These are phyloP conservation scores for Spongia lamella DNA, from an alignment of 37 sponge, comb jelly and placozoan genomes.

Conservation along the genomic window DNA sequence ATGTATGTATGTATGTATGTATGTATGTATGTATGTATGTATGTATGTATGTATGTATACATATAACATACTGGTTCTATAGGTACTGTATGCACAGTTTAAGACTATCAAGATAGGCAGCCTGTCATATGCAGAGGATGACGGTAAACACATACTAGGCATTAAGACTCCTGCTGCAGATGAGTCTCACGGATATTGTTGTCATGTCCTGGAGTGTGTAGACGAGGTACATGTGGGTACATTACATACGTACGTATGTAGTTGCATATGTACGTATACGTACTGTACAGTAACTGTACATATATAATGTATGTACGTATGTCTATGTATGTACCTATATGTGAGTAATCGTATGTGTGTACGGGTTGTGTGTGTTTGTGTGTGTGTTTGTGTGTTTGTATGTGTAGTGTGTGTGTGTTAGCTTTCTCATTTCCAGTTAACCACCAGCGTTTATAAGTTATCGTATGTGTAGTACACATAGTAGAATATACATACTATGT, in stretches of 20 bases:
- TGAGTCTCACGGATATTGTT: conserved; percentile 24
- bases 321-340: no score
- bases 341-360: no score
- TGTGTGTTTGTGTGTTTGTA: conserved; percentile 19
- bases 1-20: background rate
- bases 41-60: background rate
- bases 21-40: background rate
- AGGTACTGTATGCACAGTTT: conserved; percentile 68
- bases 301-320: background rate
- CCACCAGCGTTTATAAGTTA: no score
- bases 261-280: background rate
- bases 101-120: conserved; percentile 60
- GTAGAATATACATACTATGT: no score
- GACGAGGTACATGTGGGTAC: conserved; percentile 51
- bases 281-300: background rate
- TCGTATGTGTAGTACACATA: no score
- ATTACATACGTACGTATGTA: background rate
- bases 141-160: conserved; percentile 71
- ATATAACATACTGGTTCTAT: background rate
- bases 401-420: background rate
- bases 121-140: conserved; percentile 86
- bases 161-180: conserved; percentile 50
- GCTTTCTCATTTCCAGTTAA: no score
- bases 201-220: conserved; percentile 79
- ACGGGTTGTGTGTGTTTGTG: conserved; percentile 1